Evolutionary conservation across 2,888 invertebrate species (phyloP), one percentile per base, ranked within the genome.

Genomic region (Drosophila testacea): DNA sequence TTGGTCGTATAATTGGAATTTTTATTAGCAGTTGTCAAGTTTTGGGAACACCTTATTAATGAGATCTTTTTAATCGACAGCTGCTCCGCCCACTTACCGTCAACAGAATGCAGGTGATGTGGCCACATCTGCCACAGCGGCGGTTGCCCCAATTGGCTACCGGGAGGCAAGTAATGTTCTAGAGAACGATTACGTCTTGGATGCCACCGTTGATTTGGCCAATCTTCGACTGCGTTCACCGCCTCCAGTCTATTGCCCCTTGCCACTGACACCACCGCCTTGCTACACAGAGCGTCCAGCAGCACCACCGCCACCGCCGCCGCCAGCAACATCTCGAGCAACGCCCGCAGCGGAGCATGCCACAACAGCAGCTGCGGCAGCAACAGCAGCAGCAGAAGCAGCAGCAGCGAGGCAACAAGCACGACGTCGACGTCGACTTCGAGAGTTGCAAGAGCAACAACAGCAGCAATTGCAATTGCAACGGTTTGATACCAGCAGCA

Each of bases 221-320:
- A 67, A 69, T 61, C 79, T 68, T 30, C 82, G 67, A 56, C 69
- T 78, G 60, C 74, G 83, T 10, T 69, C 88, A 16, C 86, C 88
- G 63, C 90, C 90, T 39, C 90, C 90, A 1, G 69, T 85, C 65
- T 90, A 91, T 57, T 79, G 87, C 32, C 86, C 83, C 2, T 62
- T 88, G 73, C 90, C 92, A 7, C 67, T 88, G 32, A 91, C 92
- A 30, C 92, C 92, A 36, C 92, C 92, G 16, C 92, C 92, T 32
- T 86, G 91, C 46, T 91, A 92, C 63, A 83, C 92, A 9, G 87
- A 87, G 54, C 64, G 84, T 32, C 67, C 68, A 16, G 59, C 54
- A 6, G 59, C 69, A 4, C 28, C 56, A 39, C 56, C 28, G 0
- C 38, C 42, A 22, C 52, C 61, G 36, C 61, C 39, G 1, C 57